Base-by-base conservation (phyloP, 2,797 vertebrate species). In the Nothura maculosa region DNA sequence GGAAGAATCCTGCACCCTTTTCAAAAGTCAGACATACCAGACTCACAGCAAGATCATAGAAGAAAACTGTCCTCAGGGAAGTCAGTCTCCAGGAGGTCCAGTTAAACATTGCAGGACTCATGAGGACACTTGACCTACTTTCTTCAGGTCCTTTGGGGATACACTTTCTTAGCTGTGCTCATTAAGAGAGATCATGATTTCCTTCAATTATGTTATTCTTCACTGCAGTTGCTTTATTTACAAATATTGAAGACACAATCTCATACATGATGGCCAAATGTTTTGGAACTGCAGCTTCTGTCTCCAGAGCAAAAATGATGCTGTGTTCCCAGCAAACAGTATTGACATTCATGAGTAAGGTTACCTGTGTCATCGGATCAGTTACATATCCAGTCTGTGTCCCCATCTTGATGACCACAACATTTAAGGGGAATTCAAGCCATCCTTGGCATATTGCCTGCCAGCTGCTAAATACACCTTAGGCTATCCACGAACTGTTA, bases 141-240 rank as follows among this genome's bases (percentile, higher is more conserved):
- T 52, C 7, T 34, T 32, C 10, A 52, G 18, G 2, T 57, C 27
- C 1, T 0, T 14, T 30, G 9, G 1, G 17, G 10, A 20, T n/a
- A 38, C 5, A 2, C 8, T 62, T 58, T 73, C 42, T 68, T 74
- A 68, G 4, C 20, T 4, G 25, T 50, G 3, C 3, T 47, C 15
- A 18, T 81, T 55, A 76, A 79, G 50, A 87, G 10, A 15, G 34
- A 4, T 32, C 0, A 0, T 36, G 10, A 17, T 85, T 88, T 81
- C 57, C 7, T 54, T 21, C 75, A 27, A 32, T 78, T 77, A 22
- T 27, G 43, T 25, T 17, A 8, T 54, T 27, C 24, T 67, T 81
- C 10, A 63, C 28, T 47, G 2, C 20, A 30, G 28, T 4, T 80
- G 68, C 47, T 91, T 82, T 52, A 43, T 43, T 11, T 43, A 61